Evolutionary conservation across 2,888 invertebrate species (phyloP).

Genomic region (Drosophila meridiana): DNA sequence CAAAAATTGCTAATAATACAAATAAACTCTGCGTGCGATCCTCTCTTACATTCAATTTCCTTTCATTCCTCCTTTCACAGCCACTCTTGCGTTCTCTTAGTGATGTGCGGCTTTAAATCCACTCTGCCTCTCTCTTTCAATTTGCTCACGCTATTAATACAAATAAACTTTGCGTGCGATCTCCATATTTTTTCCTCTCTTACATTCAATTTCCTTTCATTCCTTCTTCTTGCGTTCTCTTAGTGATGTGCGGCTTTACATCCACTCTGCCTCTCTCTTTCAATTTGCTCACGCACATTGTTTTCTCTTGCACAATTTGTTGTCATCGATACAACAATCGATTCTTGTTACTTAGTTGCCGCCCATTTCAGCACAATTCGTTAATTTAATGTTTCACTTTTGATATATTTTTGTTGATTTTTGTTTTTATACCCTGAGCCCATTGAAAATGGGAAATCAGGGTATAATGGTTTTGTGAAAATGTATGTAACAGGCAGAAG

Average conservation of each 20-base stretch:
- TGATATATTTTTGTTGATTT: constrained; percentile 38
- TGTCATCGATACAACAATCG: background rate
- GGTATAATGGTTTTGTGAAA: too few species aligned
- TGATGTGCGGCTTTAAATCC: background rate
- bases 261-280: constrained; percentile 18
- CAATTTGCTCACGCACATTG: background rate
- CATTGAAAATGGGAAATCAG: too few species aligned
- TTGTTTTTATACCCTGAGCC: too few species aligned
- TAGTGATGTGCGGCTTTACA: background rate
- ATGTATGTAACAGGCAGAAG: too few species aligned
- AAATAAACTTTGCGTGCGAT: background rate
- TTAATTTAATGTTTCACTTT: constrained; percentile 22
- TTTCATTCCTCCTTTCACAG: background rate
- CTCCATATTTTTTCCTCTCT: background rate
- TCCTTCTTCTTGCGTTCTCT: background rate
- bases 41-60: background rate
- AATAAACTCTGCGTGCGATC: background rate
- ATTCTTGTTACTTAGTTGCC: too few species aligned
- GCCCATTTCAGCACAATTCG: background rate
- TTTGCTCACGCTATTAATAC: background rate
- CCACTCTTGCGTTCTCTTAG: background rate
- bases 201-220: background rate
- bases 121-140: constrained; percentile 17
- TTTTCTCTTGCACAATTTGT: background rate
- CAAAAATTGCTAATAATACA: background rate